Conservation (phyloP, 2,888 invertebrate species). For the Scaptomyza parva region DNA sequence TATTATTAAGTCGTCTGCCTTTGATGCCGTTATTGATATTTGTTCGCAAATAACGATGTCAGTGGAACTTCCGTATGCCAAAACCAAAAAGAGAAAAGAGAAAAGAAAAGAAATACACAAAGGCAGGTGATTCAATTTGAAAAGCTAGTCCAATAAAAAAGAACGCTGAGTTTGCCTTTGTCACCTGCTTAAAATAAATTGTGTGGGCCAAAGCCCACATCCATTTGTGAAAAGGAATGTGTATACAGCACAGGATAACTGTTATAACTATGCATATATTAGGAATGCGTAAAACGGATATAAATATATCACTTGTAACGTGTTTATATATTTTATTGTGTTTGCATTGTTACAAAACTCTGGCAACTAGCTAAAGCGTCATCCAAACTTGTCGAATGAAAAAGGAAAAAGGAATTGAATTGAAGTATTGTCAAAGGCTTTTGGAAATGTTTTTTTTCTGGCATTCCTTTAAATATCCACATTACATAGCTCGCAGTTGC, state of each 20-base stretch:
- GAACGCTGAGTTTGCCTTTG: neutral
- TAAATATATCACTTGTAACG: neutral
- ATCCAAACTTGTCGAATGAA: neutral
- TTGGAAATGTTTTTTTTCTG: neutral
- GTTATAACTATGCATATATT: neutral
- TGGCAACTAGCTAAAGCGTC: neutral
- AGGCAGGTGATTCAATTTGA: constrained; percentile 8
- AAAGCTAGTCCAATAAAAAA: constrained; percentile 10
- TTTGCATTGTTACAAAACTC: neutral
- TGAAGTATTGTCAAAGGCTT: neutral
- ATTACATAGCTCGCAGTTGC: constrained; percentile 57
- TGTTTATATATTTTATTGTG: neutral
- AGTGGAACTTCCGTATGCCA: constrained; percentile 1
- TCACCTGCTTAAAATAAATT: constrained; percentile 20
- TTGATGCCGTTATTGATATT: neutral
- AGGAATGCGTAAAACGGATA: neutral
- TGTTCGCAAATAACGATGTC: neutral
- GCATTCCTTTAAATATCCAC: constrained; percentile 46
- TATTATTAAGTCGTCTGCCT: neutral
- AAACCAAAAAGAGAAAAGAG: too few relatives aligned
- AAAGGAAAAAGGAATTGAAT: neutral
- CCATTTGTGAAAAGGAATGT: neutral
- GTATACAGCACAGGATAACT: neutral
- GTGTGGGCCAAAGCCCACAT: constrained; percentile 6
- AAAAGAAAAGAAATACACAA: neutral